Evolutionary conservation across 2,113 vertebrate species (phyloP).

Genomic region (Pelecanoides urinatrix): DNA sequence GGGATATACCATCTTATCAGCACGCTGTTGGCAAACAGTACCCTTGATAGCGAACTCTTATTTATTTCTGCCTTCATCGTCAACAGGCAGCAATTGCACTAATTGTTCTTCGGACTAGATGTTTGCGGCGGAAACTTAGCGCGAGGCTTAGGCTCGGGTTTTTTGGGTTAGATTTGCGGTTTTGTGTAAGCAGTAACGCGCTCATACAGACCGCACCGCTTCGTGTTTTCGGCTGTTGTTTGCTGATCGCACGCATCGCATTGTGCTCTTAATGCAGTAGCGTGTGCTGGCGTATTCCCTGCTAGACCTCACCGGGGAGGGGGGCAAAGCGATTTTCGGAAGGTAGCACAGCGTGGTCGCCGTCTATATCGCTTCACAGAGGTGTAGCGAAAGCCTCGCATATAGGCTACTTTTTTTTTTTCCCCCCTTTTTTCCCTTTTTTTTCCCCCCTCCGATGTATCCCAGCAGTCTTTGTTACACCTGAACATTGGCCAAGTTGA

Average conservation of each 20-base stretch:
- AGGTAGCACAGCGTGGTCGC: neutral
- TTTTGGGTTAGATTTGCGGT: neutral
- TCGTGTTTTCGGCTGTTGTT: neutral
- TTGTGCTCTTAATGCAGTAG: neutral
- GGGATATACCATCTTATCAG: neutral
- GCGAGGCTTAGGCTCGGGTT: fast-evolving
- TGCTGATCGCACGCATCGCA: neutral
- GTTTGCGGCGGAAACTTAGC: neutral
- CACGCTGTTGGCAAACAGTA: neutral
- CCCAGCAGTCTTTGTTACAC: constrained; percentile 71
- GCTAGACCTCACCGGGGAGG: neutral
- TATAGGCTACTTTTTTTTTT: constrained; percentile 40
- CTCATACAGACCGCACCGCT: neutral
- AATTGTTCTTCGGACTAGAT: neutral
- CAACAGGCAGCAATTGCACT: neutral
- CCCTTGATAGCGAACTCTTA: neutral
- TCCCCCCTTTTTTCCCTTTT: neutral
- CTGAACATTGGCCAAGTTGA: constrained; percentile 69
- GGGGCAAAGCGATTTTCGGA: neutral
- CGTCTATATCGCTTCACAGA: neutral
- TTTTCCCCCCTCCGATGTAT: constrained; percentile 43
- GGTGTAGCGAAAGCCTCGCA: neutral
- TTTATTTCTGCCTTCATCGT: neutral
- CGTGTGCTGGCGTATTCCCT: neutral
- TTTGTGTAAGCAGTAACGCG: neutral